Base-by-base conservation (phyloP, 2,888 invertebrate species). In the Capitulum mitella region DNA sequence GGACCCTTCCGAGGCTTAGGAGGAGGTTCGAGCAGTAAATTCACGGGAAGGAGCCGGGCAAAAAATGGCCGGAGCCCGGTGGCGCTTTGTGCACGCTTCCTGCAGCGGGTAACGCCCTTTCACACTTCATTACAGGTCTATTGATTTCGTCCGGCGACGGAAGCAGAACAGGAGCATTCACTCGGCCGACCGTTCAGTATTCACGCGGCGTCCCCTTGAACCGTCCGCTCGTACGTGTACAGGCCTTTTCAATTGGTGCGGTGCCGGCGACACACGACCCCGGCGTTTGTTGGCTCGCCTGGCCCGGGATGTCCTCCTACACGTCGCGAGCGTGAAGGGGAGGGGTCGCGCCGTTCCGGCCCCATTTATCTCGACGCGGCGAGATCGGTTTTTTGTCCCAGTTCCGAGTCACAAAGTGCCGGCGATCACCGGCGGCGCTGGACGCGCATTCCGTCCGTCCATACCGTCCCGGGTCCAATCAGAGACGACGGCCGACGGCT, bases 11-110 rank as follows among this genome's bases (percentile, higher is more conserved):
- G 6, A 12, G 6, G 43, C 43, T 8, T 16, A 3, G 48, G 48
- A 14, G 19, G 22, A 51, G 48, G 22, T 16, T 51, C 16, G 22
- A 8, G 16, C 22, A 3, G 48, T 51, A 3, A 51, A 16, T 16
- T 16, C 12, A 16, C 48, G 48, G 16, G 12, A 14, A 22, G 14
- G 48, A 3, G 22, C 8, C 22, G 19, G 12, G 22, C 61, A 61
- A 61, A 61, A 61, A 61, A 61, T 61, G 61, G 32, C 32, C 61
- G 22, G 5, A n/a, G 5, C 26, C 5, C 3, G 54, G 3, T 6
- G 54, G 54, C 26, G 61, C 61, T 61, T 61, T 61, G 61, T 61
- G 61, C 61, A 29, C 61, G 61, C 14, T 61, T 61, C 61, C 61
- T 61, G 61, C 32, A 32, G 61, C 2, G 32, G 1, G 61, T 32